A percentile compares a stretch with the other conserved stretches of the same genome.
phyloP scores from a whole-genome alignment of 2,797 vertebrate species.

The Crocodylus rhombifer region DNA sequence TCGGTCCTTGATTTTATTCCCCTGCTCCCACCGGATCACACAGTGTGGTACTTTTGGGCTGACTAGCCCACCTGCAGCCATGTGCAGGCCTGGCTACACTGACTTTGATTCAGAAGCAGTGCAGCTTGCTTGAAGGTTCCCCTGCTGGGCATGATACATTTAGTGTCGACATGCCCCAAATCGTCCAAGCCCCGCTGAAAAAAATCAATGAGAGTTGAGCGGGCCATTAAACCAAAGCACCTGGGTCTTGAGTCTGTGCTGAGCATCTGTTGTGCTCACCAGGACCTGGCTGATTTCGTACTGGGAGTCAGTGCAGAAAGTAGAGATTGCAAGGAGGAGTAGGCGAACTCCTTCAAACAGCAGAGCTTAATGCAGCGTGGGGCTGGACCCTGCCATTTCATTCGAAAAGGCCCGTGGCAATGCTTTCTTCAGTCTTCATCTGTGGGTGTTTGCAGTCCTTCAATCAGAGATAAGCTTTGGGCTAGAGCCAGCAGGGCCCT shows the following conservation, averaged over 20 bases:
- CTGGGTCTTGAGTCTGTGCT: neutral
- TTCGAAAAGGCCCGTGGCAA: neutral
- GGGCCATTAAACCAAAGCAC: neutral
- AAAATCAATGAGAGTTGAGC: neutral
- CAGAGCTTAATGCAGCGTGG: neutral
- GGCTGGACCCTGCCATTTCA: neutral
- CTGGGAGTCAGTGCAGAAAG: neutral
- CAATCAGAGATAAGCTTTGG: neutral
- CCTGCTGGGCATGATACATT: no score
- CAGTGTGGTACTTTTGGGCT: no score
- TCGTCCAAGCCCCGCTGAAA: no score
- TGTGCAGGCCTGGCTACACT: no score
- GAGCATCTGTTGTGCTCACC: no score
- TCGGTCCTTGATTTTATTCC: no score
- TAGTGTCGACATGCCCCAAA: neutral
- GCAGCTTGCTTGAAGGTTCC: no score
- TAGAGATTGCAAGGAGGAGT: neutral
- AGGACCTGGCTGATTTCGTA: neutral
- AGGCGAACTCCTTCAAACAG: neutral
- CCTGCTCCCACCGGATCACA: no score
- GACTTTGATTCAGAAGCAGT: no score
- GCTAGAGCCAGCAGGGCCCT: accelerated
- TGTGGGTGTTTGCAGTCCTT: neutral
- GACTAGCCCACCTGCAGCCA: no score
- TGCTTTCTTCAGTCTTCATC: neutral